These are phyloP conservation scores for Halesus radiatus DNA, from an alignment of 1,140 invertebrate genomes.

Conservation along the genomic window DNA sequence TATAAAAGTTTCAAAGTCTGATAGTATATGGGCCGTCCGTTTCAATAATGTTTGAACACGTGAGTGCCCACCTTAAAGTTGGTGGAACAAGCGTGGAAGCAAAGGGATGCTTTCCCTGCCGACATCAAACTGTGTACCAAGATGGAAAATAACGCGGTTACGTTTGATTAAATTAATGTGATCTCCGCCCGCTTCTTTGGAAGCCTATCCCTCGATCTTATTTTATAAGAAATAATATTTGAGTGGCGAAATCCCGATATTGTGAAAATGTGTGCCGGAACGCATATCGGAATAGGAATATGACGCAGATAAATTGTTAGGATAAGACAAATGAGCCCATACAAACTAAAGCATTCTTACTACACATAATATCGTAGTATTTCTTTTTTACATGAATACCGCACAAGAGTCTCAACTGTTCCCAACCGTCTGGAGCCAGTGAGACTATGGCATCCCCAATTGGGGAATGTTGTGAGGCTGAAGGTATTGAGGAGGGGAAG, in stretches of 20 bases:
- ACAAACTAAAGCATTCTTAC: neutral
- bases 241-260: too few species aligned
- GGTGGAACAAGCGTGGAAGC: neutral
- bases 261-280: too few species aligned
- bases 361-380: neutral
- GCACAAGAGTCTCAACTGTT: too few species aligned
- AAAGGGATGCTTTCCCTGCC: constrained; percentile 18
- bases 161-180: neutral
- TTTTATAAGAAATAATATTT: neutral
- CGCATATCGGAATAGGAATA: too few species aligned
- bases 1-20: constrained; percentile 55
- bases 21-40: constrained; percentile 57
- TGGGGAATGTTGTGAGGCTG: too few species aligned
- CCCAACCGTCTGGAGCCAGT: too few species aligned
- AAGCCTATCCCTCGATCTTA: neutral
- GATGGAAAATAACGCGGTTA: neutral
- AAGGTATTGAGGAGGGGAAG: too few species aligned
- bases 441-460: too few species aligned
- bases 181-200: neutral
- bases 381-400: too few species aligned
- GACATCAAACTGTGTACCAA: neutral
- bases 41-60: constrained; percentile 56
- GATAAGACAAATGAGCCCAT: neutral
- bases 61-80: constrained; percentile 49
- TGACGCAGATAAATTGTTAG: neutral